These are phyloP conservation scores for Silurus aristotelis DNA, from an alignment of 2,797 vertebrate genomes.

Conservation along the genomic window DNA sequence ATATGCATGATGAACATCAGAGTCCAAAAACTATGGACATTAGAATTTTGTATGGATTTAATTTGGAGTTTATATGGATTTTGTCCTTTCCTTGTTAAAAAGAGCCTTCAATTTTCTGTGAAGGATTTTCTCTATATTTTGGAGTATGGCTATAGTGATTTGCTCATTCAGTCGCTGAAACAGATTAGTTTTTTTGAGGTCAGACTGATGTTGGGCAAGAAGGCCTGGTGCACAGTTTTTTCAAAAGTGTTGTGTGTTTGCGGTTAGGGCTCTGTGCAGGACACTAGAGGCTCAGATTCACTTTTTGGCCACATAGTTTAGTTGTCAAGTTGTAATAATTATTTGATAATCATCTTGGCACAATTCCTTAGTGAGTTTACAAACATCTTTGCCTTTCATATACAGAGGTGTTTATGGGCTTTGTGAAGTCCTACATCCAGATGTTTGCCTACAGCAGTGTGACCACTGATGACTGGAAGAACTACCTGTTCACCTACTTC, in stretches of 20 bases:
- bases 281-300: too few species aligned
- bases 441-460: conserved; percentile 88
- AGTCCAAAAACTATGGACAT: neutral
- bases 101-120: too few species aligned
- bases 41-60: neutral
- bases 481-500: conserved; percentile 88
- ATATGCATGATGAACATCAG: neutral
- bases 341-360: neutral
- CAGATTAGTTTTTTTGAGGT: too few species aligned
- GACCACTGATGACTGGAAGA: conserved; percentile 90
- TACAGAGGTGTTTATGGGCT: conserved; percentile 94
- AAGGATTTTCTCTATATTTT: too few species aligned
- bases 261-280: too few species aligned
- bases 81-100: too few species aligned
- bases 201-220: too few species aligned
- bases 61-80: neutral
- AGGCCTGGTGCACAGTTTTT: too few species aligned
- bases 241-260: too few species aligned
- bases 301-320: neutral
- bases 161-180: too few species aligned
- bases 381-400: conserved; percentile 2
- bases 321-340: neutral
- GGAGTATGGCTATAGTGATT: too few species aligned
- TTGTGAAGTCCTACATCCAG: conserved; percentile 92
- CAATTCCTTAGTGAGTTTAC: neutral